Base-by-base conservation (phyloP, 2,797 vertebrate genomes). In the Parauchenoglanis ngamensis region DNA sequence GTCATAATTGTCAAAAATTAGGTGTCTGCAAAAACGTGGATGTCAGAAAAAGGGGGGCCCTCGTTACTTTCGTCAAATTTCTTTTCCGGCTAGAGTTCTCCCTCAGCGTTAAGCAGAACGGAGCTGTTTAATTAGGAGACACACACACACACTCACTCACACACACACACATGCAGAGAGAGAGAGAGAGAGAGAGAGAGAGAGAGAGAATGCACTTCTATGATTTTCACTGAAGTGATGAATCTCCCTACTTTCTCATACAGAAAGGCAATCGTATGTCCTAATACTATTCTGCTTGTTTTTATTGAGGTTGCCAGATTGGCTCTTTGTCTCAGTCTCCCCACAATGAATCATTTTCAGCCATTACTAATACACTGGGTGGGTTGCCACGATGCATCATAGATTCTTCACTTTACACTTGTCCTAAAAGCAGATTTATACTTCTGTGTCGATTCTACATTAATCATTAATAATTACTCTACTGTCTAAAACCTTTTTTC, bases 1-100 rank as follows among this genome's bases (percentile, higher is more conserved):
- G 90, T 92, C 88, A 91, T 92, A 93, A 94, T 94, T 92, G 92
- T 94, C 90, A 85, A 88, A 72, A 91, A 93, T 89, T 90, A 92
- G 91, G 90, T 92, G 91, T 91, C 90, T 93, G 92, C 90, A 83
- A 86, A 89, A 89, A 87, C 46, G 28, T 49, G 83, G 88, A 91
- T 88, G 89, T 90, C 90, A 83, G 93, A 91, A 85, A 85, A 88
- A 90, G 92, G 92, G 63, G 35, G 56, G 28, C 21, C 7, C 25
- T 40, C 11, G 5, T 80, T 79, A 59, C 31, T 59, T 79, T 80
- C 87, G 91, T 92, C 88, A 88, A 81, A 90, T 90, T 92, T 90
- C 88, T 87, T 91, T 89, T 25, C 23, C 28, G 67, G 81, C 46
- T 79, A 78, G 70, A 82, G 70, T 87, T 72, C 56, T 82, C 70